Evolutionary conservation across 2,888 invertebrate genomes (phyloP).

Genomic region (Rhaphigaster nebulosa): DNA sequence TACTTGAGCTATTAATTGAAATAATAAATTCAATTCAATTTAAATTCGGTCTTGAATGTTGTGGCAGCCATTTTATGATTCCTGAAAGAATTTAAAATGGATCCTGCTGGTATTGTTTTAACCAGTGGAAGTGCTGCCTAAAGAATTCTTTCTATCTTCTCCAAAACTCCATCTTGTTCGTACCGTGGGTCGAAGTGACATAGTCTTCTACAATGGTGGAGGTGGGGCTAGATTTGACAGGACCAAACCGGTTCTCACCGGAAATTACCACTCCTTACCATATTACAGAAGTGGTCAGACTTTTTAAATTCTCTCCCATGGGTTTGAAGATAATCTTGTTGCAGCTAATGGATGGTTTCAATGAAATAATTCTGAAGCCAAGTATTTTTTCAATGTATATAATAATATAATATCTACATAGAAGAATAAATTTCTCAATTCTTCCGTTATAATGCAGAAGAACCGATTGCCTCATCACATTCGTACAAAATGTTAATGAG

Average conservation of each 20-base stretch:
- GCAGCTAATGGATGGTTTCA: neutral
- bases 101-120: neutral
- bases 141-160: neutral
- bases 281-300: constrained; percentile 25
- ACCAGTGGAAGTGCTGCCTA: neutral
- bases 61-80: too few relatives aligned
- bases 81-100: neutral
- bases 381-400: neutral
- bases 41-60: too few relatives aligned
- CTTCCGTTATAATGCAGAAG: too few relatives aligned
- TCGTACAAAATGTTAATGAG: too few relatives aligned
- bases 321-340: neutral
- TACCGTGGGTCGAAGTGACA: neutral
- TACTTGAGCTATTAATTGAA: too few relatives aligned
- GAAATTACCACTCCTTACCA: constrained; percentile 42
- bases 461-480: too few relatives aligned
- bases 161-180: neutral
- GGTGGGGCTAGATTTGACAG: constrained; percentile 25
- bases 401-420: too few relatives aligned
- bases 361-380: neutral
- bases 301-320: neutral
- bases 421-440: too few relatives aligned
- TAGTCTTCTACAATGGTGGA: neutral
- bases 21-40: too few relatives aligned
- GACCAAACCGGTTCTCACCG: constrained; percentile 26